These are phyloP conservation scores for Pelagia noctiluca DNA, from an alignment of 30 jellyfish, hydroid and myxozoan genomes.

Conservation along the genomic window DNA sequence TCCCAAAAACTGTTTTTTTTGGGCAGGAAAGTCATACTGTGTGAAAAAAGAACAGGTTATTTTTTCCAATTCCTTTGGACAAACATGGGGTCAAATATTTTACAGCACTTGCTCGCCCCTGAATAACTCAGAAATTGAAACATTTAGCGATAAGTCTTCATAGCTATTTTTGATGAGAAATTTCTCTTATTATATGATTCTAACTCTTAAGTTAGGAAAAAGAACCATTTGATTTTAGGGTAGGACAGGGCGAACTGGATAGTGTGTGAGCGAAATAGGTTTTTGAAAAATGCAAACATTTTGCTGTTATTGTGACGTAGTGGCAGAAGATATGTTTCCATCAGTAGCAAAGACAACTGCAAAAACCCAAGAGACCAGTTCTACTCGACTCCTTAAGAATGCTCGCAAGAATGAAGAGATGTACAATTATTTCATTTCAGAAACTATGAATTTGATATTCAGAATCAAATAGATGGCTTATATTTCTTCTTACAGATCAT, in stretches of 20 bases:
- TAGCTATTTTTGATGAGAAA: constrained; percentile 1
- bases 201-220: not conserved
- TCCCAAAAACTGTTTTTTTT: not conserved
- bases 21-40: constrained; percentile 8
- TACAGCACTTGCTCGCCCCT: constrained; percentile 7
- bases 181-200: not conserved
- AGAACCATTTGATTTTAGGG: not conserved
- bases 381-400: not conserved
- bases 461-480: constrained; percentile 2
- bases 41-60: constrained; percentile 2
- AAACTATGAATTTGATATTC: not conserved
- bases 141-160: not conserved
- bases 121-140: not conserved
- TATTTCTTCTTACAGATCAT: constrained; percentile 1
- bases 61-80: constrained; percentile 3
- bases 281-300: not conserved
- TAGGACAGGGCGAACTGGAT: constrained; percentile 1
- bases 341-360: constrained; percentile 2
- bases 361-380: constrained; percentile 1
- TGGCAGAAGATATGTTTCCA: constrained; percentile 1
- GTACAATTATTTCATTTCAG: not conserved
- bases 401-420: constrained; percentile 6
- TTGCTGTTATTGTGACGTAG: not conserved
- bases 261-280: not conserved
- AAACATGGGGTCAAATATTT: constrained; percentile 2